A percentile compares a stretch with the other conserved stretches of the same genome.
phyloP scores from a whole-genome alignment of 2,888 invertebrate genomes.

The Netelia melanura region DNA sequence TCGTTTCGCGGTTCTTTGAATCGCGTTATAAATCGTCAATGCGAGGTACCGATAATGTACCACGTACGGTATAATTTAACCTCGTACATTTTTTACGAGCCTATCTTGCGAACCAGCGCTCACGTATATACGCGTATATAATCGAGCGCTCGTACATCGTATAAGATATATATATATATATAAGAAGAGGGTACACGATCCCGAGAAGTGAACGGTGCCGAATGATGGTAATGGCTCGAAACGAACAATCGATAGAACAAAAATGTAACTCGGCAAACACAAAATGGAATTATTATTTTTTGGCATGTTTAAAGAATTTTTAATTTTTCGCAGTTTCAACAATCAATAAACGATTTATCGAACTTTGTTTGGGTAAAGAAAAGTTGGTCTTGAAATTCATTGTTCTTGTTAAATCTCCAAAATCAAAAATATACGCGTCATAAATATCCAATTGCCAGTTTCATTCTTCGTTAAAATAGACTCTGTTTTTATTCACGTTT shows the following conservation, averaged over 20 bases:
- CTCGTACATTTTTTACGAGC: constrained; percentile 67
- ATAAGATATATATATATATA: constrained; percentile 15
- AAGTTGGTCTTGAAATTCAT: no score
- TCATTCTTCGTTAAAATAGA: no score
- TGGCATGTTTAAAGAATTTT: no score
- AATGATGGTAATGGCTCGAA: constrained; percentile 31
- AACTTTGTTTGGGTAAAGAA: no score
- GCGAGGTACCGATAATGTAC: constrained; percentile 70
- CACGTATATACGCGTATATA: constrained; percentile 40
- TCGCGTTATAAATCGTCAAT: constrained; percentile 72
- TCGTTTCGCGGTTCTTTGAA: constrained; percentile 64
- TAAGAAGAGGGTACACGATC: constrained; percentile 12
- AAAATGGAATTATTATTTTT: background rate
- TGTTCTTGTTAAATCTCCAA: no score
- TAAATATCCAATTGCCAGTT: no score
- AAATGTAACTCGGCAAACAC: constrained; percentile 7
- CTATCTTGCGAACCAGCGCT: constrained; percentile 28
- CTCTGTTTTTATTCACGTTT: no score
- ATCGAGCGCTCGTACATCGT: constrained; percentile 49
- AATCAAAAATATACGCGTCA: no score
- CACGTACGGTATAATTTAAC: constrained; percentile 72
- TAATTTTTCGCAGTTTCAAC: no score
- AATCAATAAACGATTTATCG: no score
- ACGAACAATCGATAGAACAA: constrained; percentile 39
- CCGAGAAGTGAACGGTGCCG: constrained; percentile 25